These are phyloP conservation scores for Chloropsis cyanopogon DNA, from an alignment of 2,113 vertebrate species.

Conservation along the genomic window DNA sequence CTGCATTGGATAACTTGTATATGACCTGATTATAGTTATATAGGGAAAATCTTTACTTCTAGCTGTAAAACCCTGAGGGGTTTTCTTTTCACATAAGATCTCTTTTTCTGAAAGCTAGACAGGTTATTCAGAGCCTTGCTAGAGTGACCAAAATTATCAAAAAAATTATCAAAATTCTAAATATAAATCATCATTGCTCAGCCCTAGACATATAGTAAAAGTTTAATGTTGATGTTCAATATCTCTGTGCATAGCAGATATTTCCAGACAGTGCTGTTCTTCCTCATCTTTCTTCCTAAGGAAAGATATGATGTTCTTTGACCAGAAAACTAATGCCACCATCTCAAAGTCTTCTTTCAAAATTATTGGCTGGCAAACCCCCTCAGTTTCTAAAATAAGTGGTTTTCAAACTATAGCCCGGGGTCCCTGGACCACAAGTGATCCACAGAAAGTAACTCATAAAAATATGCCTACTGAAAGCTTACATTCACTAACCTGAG, in stretches of 20 bases:
- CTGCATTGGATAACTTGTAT: neutral
- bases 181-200: neutral
- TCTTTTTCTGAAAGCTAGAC: neutral
- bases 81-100: neutral
- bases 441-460: neutral
- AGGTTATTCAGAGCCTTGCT: neutral
- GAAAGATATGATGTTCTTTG: neutral
- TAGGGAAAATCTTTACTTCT: neutral
- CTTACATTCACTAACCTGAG: neutral
- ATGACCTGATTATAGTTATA: neutral
- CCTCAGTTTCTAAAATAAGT: neutral
- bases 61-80: neutral
- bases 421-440: neutral
- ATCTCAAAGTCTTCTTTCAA: neutral
- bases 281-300: neutral
- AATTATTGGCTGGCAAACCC: neutral
- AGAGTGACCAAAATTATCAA: neutral
- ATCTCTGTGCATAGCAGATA: neutral
- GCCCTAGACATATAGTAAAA: neutral
- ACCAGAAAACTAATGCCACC: neutral
- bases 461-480: neutral
- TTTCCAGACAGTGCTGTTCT: neutral
- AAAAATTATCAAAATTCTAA: neutral
- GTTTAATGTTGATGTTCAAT: neutral
- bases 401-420: neutral